Base-by-base conservation (phyloP, 2,113 vertebrate genomes). In the Neodontobutis hainanensis region DNA sequence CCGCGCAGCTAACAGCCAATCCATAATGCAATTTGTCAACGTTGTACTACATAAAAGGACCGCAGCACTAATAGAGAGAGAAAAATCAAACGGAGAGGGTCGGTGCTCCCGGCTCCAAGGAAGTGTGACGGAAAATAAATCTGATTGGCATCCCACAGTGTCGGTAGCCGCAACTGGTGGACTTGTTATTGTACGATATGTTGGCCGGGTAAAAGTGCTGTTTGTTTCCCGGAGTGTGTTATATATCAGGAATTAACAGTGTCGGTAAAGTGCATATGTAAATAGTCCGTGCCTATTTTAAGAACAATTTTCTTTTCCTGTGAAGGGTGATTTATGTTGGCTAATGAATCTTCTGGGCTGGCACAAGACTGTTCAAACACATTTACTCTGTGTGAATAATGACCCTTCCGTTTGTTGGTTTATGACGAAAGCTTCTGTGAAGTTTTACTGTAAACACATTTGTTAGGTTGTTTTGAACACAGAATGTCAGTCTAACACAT, bases 1-100 rank as follows among this genome's bases (percentile, higher is more conserved):
- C 61, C 48, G 56, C 11, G 6, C 65, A 11, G 68, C 78, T 55
- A 77, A 6, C 67, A 62, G 70, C 15, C 62, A 65, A 64, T 55
- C 71, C 55, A 38, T 88, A 84, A 87, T 82, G 84, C 78, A 77
- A 87, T 89, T 80, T 83, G 76, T 85, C 84, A 85, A 80, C 44
- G 48, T 61, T 75, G 65, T 63, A 46, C 58, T 49, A 78, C 73
- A 81, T 85, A 61, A 82, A 86, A 90, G 77, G 36, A 45, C 64
- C 19, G 36, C 0, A 40, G 49, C 40, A 56, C 60, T 70, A 80
- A 82, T 70, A 77, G 50, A 76, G 68, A 61, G 59, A 68, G 70
- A 80, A 66, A 49, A 83, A 79, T 82, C 51, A 84, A 77, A 80
- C 6, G 2, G 59, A 69, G 66, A 27, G 70, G 78, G 80, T 79